Percentiles rank a stretch among this genome's conserved stretches.
These are phyloP conservation scores for Sebastes umbrosus DNA, from an alignment of 2,797 vertebrate species.

Conservation along the genomic window DNA sequence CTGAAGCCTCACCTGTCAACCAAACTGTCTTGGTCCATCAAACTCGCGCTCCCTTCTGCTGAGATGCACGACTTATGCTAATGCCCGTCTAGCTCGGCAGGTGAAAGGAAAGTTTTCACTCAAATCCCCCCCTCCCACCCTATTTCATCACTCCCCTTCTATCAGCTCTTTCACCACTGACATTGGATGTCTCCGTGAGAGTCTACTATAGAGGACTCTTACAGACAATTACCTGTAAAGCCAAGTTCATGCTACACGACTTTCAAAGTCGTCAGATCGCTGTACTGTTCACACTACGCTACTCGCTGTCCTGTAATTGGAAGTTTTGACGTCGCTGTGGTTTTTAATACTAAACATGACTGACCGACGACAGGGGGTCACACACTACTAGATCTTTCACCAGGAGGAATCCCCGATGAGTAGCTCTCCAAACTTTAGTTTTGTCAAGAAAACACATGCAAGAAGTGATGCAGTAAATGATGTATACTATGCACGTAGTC, in stretches of 20 bases:
- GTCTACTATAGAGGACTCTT: neutral
- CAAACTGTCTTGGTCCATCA: conserved; percentile 54
- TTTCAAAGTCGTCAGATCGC: neutral
- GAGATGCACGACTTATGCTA: conserved; percentile 57
- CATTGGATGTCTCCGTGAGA: conserved; percentile 22
- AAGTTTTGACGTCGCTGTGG: neutral
- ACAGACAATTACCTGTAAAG: neutral
- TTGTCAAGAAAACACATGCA: neutral
- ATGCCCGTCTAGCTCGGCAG: conserved; percentile 42
- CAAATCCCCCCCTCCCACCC: neutral
- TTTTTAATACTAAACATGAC: neutral
- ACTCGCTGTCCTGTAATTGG: neutral
- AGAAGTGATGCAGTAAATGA: neutral
- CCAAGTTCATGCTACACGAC: neutral
- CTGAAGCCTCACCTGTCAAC: conserved; percentile 59
- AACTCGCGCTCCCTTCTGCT: conserved; percentile 20
- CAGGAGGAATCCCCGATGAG: neutral
- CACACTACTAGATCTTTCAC: neutral
- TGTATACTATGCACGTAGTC: no score
- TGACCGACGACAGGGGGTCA: neutral
- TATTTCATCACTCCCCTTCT: conserved; percentile 22
- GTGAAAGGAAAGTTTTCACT: conserved; percentile 48
- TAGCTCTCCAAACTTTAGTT: neutral
- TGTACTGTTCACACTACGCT: neutral
- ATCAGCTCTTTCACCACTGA: conserved; percentile 17